phyloP scores from a whole-genome alignment of 2,113 vertebrate species.

The Protobothrops mucrosquamatus region DNA sequence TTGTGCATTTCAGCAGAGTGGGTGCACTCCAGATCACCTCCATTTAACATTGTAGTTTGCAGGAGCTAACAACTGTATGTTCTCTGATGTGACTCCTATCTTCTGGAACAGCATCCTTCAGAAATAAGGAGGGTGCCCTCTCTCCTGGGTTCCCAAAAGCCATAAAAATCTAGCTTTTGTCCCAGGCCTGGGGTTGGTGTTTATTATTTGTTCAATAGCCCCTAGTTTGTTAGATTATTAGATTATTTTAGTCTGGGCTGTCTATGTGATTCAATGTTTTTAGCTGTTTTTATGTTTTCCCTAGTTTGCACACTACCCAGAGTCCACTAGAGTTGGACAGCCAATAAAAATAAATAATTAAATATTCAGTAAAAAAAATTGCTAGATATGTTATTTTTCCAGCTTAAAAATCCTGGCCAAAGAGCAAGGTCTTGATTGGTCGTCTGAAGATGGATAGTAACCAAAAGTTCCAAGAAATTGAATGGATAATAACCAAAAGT shows the following conservation, averaged over 20 bases:
- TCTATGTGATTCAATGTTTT: background rate
- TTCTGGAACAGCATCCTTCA: background rate
- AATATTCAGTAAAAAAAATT: background rate
- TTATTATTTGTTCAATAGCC: background rate
- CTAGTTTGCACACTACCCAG: background rate
- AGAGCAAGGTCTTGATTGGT: background rate
- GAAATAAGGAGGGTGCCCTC: background rate
- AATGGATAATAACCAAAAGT: background rate
- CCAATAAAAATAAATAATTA: background rate
- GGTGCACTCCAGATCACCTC: background rate
- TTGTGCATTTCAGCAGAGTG: background rate
- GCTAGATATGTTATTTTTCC: background rate
- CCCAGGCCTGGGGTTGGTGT: background rate
- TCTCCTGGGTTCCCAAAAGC: background rate
- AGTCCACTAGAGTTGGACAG: background rate
- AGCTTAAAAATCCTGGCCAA: background rate
- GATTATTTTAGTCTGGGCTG: background rate
- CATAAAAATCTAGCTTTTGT: background rate
- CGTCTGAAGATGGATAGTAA: background rate
- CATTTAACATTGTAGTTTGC: background rate
- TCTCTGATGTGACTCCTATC: background rate
- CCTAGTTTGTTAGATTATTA: background rate
- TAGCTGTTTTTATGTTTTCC: background rate
- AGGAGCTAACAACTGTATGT: background rate
- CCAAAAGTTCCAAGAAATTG: background rate